Evolutionary conservation across 2,797 vertebrate species (phyloP), one percentile per base, ranked within the genome.

Genomic region (Brachymystax lenok): DNA sequence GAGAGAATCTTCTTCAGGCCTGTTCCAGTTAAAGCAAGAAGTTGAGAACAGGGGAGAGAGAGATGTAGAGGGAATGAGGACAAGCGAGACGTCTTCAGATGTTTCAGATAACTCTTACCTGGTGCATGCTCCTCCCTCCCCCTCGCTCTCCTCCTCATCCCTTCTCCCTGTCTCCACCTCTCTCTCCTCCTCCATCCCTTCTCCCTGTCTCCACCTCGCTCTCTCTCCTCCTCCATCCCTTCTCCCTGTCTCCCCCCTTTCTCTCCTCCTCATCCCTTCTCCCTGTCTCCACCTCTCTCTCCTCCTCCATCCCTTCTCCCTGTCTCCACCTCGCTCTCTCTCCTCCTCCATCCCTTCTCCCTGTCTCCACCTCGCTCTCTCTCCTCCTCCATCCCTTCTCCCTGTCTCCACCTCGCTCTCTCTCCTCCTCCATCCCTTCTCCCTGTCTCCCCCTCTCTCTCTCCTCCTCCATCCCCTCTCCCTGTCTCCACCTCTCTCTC

Each of bases 221-320:
- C 46, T 19, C 51, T 12, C 59, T 30, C 19, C 30, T 63, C 50
- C 75, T 3, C 71, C 69, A 19, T 13, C 50, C 13, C 50, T 51
- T 14, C 13, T 28, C 28, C 28, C 28, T 28, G 28, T 28, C 28
- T 3, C 28, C 28, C 2, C 3, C 28, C 21, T n/a, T 61, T 19
- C n/a, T 21, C 24, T 27, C 69, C 64, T 28, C 33, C 64, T 40
- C n/a, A n/a, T n/a, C n/a, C n/a, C n/a, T n/a, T 51, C 50, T 51
- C 50, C 17, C 73, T 19, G 17, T 21, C 27, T 27, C 69, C n/a
- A n/a, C 66, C 28, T 28, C 64, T 40, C 56, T 77, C 71, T 28
- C 67, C 61, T 71, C 51, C 73, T 2, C 5, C 89, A 99, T 63
- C 70, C 63, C 1, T 74, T 28, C 27, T 59, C 3, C 54, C 77